Percentiles rank a stretch among this genome's conserved stretches.
phyloP scores from a whole-genome alignment of 2,113 vertebrate genomes.

The Percina caprodes region DNA sequence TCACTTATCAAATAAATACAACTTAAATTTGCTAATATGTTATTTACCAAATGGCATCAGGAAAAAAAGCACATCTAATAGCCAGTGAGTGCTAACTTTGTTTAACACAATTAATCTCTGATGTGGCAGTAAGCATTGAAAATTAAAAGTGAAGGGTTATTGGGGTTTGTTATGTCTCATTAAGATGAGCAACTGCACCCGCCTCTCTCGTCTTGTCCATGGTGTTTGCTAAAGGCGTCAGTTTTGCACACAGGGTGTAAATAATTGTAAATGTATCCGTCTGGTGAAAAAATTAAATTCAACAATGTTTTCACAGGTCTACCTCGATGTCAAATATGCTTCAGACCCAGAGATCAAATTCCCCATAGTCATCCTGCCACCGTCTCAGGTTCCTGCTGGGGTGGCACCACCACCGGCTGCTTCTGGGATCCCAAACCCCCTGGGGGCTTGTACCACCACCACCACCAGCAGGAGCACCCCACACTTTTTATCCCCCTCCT shows the following conservation, averaged over 20 bases:
- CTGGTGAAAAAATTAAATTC: not conserved
- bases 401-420: conserved; percentile 10
- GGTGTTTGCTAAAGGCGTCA: not conserved
- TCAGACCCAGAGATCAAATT: conserved; percentile 78
- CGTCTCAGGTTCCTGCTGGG: not conserved
- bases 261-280: not conserved
- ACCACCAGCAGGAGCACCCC: not conserved
- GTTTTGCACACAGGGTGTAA: not conserved
- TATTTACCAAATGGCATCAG: not conserved
- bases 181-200: not conserved
- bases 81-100: not conserved
- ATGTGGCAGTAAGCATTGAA: not conserved
- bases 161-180: not conserved
- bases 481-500: conserved; percentile 47
- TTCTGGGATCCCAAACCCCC: conserved; percentile 17
- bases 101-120: not conserved
- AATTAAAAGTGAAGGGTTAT: not conserved
- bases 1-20: not conserved
- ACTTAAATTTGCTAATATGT: not conserved
- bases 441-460: conserved; percentile 21
- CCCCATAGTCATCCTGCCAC: conserved; percentile 63
- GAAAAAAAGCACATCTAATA: not conserved
- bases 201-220: not conserved
- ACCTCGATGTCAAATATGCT: conserved; percentile 74
- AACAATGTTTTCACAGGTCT: conserved; percentile 61